A percentile compares a stretch with the other conserved stretches of the same genome.
Conservation (phyloP, 2,888 invertebrate genomes). For the Oscheius sp. region DNA sequence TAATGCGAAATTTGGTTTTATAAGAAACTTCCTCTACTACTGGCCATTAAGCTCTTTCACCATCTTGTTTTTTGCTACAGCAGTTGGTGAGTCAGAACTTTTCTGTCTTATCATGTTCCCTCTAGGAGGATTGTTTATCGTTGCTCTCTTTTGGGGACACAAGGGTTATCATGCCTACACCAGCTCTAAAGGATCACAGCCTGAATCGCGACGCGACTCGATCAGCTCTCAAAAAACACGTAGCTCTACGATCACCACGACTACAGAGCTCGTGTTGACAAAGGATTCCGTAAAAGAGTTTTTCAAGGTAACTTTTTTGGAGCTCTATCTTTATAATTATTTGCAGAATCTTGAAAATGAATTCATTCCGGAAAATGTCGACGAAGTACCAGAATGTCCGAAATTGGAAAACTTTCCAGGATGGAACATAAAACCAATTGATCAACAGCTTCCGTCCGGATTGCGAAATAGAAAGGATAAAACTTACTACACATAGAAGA, state of each 20-base stretch:
- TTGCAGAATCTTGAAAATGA: conserved; percentile 29
- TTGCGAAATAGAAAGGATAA: conserved; percentile 1
- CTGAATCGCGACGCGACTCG: not conserved
- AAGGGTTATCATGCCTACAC: conserved; percentile 6
- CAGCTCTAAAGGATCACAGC: not conserved
- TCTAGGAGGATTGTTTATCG: conserved; percentile 20
- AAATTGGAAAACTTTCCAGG: not conserved
- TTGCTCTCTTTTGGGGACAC: conserved; percentile 26
- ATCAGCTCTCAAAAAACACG: too few relatives aligned
- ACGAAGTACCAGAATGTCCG: conserved; percentile 34
- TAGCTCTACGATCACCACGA: not conserved
- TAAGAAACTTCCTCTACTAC: conserved; percentile 57
- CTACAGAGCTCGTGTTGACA: too few relatives aligned
- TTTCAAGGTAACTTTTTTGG: not conserved
- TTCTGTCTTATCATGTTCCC: not conserved
- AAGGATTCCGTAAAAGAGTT: not conserved
- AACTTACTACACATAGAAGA: not conserved
- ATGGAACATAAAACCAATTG: conserved; percentile 14
- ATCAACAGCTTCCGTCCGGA: not conserved
- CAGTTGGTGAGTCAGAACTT: conserved; percentile 2
- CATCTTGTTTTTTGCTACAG: conserved; percentile 34
- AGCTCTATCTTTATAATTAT: too few relatives aligned
- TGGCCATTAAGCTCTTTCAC: conserved; percentile 56
- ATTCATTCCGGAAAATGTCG: conserved; percentile 31
- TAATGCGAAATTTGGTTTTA: conserved; percentile 60